phyloP scores from a whole-genome alignment of 2,797 vertebrate species.

The Acridotheres tristis region DNA sequence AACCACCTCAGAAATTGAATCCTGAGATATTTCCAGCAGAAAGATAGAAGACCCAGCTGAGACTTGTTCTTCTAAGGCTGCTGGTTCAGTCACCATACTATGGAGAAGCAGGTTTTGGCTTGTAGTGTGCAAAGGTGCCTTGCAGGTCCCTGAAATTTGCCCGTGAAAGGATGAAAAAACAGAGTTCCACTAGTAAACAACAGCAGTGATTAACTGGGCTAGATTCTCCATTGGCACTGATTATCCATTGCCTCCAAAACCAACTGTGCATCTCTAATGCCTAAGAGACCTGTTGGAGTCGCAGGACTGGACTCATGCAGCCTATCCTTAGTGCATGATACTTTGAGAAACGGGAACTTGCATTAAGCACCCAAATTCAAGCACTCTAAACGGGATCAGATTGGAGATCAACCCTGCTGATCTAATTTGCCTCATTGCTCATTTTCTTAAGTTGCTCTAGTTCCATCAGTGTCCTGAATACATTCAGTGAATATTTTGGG shows the following conservation, averaged over 20 bases:
- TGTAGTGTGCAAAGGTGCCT: not conserved
- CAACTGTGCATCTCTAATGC: not conserved
- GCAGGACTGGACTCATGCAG: not conserved
- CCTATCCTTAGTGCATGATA: not conserved
- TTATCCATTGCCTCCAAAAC: not conserved
- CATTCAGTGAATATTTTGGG: not conserved
- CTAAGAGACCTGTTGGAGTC: not conserved
- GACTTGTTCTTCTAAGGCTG: not conserved
- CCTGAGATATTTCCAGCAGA: not conserved
- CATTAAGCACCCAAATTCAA: not conserved
- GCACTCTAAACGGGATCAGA: not conserved
- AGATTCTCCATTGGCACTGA: not conserved
- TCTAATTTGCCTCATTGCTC: not conserved
- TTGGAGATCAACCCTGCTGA: not conserved
- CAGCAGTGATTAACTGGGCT: not conserved
- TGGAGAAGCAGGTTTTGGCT: not conserved
- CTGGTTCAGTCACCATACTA: not conserved
- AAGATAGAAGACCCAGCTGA: not conserved
- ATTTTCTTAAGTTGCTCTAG: not conserved
- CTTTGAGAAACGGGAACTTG: not conserved
- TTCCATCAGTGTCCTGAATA: not conserved
- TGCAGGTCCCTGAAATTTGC: not conserved
- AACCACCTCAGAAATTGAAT: not conserved
- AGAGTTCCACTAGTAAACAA: not conserved
- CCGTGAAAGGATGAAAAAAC: not conserved